phyloP scores from a whole-genome alignment of 2,797 vertebrate genomes.

The Gymnoscopelus microlampas region DNA sequence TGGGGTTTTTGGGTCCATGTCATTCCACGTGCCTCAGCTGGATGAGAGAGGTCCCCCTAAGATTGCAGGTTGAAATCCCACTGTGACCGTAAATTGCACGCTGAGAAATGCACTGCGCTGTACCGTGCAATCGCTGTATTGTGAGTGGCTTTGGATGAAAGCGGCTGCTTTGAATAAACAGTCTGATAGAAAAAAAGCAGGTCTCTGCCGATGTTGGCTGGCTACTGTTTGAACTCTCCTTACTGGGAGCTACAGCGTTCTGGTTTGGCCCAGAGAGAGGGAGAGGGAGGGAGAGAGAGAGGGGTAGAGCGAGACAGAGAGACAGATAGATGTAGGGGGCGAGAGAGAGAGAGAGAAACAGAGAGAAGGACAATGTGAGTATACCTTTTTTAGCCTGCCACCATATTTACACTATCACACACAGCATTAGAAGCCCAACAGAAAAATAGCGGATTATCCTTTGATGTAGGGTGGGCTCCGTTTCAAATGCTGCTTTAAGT shows the following conservation, averaged over 20 bases:
- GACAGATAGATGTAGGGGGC: neutral
- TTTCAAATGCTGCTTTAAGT: slow-evolving; percentile 79
- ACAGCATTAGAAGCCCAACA: slow-evolving; percentile 70
- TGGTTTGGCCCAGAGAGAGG: slow-evolving; percentile 31
- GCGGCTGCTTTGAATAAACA: slow-evolving; percentile 57
- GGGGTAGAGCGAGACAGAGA: neutral
- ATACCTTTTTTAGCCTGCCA: slow-evolving; percentile 66
- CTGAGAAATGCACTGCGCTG: slow-evolving; percentile 43
- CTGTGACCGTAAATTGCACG: slow-evolving; percentile 48
- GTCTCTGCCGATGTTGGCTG: slow-evolving; percentile 44
- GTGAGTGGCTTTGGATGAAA: slow-evolving; percentile 66
- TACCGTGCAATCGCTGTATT: slow-evolving; percentile 55
- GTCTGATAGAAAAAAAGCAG: slow-evolving; percentile 43
- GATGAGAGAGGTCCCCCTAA: slow-evolving; percentile 34
- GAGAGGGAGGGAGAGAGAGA: slow-evolving; percentile 24
- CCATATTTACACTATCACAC: slow-evolving; percentile 67
- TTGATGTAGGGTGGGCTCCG: slow-evolving; percentile 78
- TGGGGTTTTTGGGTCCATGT: slow-evolving; percentile 25
- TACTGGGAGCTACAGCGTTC: slow-evolving; percentile 38
- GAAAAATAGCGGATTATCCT: slow-evolving; percentile 79
- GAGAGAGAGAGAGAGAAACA: slow-evolving; percentile 8
- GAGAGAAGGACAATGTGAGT: slow-evolving; percentile 57
- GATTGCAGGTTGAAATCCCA: slow-evolving; percentile 39
- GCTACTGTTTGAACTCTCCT: slow-evolving; percentile 36
- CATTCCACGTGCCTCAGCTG: slow-evolving; percentile 25